These are phyloP conservation scores for Phylloscopus collybita DNA, from an alignment of 2,797 vertebrate species.

Conservation along the genomic window DNA sequence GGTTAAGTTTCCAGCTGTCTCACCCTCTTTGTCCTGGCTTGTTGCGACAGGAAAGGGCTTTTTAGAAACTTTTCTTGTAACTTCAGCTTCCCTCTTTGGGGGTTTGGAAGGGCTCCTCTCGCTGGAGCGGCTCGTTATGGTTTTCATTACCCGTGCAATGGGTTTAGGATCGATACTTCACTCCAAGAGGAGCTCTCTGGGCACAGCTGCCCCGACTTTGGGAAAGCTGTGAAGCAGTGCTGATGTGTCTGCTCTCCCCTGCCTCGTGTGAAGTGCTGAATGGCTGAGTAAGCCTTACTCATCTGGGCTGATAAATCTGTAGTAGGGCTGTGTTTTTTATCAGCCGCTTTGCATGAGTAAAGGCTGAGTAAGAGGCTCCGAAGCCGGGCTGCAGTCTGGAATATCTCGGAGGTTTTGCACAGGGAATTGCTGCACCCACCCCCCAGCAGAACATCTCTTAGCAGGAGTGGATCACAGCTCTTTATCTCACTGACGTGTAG, in stretches of 20 bases:
- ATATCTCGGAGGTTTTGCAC: background rate
- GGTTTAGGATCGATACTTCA: background rate
- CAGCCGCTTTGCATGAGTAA: background rate
- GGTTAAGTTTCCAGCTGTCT: conserved; percentile 68
- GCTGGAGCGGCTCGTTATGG: background rate
- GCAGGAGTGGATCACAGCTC: background rate
- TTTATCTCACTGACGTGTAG: background rate
- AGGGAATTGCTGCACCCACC: background rate
- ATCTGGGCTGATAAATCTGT: background rate
- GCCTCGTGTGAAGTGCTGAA: background rate
- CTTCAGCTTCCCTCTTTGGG: conserved; percentile 59
- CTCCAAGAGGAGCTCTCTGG: background rate
- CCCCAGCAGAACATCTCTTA: background rate
- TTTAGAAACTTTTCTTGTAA: conserved; percentile 64
- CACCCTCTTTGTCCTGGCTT: conserved; percentile 62
- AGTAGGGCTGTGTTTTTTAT: background rate
- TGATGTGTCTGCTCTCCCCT: background rate
- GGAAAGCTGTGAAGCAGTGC: background rate
- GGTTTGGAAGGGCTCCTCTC: conserved; percentile 43
- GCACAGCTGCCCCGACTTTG: background rate
- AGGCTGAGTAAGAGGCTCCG: conserved; percentile 48
- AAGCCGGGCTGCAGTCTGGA: background rate
- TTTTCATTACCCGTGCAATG: background rate
- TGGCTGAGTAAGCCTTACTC: conserved; percentile 56
- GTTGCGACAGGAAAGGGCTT: conserved; percentile 69